Evolutionary conservation across 2,797 vertebrate species (phyloP).

Genomic region (Aeoliscus strigatus): DNA sequence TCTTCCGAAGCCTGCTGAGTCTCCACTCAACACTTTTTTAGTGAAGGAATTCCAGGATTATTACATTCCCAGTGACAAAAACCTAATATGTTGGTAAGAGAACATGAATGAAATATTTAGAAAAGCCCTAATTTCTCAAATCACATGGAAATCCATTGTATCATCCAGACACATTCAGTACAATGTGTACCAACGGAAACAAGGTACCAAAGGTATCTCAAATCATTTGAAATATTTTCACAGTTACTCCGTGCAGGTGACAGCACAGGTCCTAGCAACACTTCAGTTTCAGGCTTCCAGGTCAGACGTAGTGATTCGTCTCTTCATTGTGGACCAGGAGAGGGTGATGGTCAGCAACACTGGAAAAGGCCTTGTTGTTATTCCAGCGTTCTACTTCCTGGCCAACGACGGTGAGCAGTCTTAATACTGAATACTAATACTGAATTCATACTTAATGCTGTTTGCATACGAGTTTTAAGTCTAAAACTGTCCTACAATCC

Average conservation of each 20-base stretch:
- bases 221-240: conserved; percentile 7
- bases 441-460: too few relatives aligned
- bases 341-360: conserved; percentile 62
- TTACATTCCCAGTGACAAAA: conserved; percentile 83
- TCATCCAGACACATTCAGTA: too few relatives aligned
- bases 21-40: conserved; percentile 68
- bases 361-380: conserved; percentile 80
- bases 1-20: conserved; percentile 70
- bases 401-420: conserved; percentile 48
- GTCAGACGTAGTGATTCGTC: conserved; percentile 74
- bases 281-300: conserved; percentile 84
- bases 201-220: background rate
- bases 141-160: too few relatives aligned
- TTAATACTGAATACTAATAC: conserved; percentile 1
- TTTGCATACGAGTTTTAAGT: too few relatives aligned
- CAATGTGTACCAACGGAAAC: too few relatives aligned
- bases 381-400: conserved; percentile 82
- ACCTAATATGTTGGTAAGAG: conserved; percentile 80
- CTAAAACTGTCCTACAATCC: too few relatives aligned
- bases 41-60: conserved; percentile 81
- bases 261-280: conserved; percentile 69
- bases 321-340: conserved; percentile 83
- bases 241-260: conserved; percentile 77
- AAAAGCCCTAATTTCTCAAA: too few relatives aligned
- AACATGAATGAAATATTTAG: too few relatives aligned